Conservation (phyloP, 2,888 invertebrate species). For the Itoplectis maculator region DNA sequence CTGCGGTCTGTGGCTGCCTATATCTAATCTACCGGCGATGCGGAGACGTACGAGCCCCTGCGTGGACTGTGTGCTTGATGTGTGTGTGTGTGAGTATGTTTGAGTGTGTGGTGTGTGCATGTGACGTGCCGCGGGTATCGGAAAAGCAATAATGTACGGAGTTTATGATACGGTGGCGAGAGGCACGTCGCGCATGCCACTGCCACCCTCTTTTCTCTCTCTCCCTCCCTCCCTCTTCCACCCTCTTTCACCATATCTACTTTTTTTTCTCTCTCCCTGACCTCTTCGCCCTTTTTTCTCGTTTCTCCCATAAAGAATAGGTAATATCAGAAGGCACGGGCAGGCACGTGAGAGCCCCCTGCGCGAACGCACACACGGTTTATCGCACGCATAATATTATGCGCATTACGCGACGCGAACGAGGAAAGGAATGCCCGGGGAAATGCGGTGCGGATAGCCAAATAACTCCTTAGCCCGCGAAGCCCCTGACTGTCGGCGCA, state of each 20-base stretch:
- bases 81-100: too few relatives aligned
- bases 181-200: constrained; percentile 74
- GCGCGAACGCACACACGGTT: constrained; percentile 57
- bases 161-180: constrained; percentile 79
- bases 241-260: constrained; percentile 74
- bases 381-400: constrained; percentile 48
- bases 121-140: constrained; percentile 81
- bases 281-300: constrained; percentile 3
- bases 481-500: constrained; percentile 40
- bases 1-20: constrained; percentile 18
- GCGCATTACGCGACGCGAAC: constrained; percentile 23
- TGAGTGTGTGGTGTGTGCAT: constrained; percentile 73
- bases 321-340: constrained; percentile 21
- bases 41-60: constrained; percentile 73
- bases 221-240: constrained; percentile 68
- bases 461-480: constrained; percentile 25
- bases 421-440: constrained; percentile 4
- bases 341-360: constrained; percentile 21
- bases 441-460: constrained; percentile 23
- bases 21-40: constrained; percentile 69
- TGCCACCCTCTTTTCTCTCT: constrained; percentile 67
- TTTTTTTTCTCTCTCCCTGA: not conserved
- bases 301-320: constrained; percentile 53
- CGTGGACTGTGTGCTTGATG: constrained; percentile 72
- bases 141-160: constrained; percentile 84